phyloP scores from a whole-genome alignment of 2,113 vertebrate genomes.

The Proteles cristata region DNA sequence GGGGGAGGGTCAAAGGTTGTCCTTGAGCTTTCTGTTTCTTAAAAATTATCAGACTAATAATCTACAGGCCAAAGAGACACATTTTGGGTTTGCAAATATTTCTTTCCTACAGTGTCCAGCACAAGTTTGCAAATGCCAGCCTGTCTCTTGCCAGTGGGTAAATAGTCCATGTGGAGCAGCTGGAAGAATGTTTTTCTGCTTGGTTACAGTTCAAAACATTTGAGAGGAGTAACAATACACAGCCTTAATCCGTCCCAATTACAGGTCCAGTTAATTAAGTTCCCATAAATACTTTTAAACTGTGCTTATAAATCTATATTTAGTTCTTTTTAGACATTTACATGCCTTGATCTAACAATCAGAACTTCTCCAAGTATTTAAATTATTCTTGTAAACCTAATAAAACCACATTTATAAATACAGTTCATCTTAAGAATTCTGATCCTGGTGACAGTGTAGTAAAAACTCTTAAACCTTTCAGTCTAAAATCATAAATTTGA shows the following conservation, averaged over 20 bases:
- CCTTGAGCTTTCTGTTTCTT: not conserved
- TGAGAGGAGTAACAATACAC: not conserved
- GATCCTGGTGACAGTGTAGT: not conserved
- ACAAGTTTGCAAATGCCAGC: not conserved
- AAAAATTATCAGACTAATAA: not conserved
- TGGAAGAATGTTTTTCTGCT: not conserved
- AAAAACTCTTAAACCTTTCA: not conserved
- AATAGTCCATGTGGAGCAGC: not conserved
- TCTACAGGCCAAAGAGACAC: not conserved
- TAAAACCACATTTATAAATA: not conserved
- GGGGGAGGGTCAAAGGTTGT: not conserved
- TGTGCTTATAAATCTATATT: constrained; percentile 5
- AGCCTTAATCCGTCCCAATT: not conserved
- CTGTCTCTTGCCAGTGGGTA: not conserved
- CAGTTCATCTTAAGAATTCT: not conserved
- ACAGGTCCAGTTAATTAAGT: not conserved
- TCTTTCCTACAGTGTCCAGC: not conserved
- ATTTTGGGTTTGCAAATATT: not conserved
- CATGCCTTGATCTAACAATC: not conserved
- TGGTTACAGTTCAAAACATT: not conserved
- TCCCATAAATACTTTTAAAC: constrained; percentile 11
- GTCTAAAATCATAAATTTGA: constrained; percentile 10
- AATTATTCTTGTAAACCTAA: not conserved
- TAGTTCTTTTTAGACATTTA: constrained; percentile 5
- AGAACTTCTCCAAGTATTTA: not conserved